Conservation (phyloP, 2,113 vertebrate genomes). For the Mugil cephalus region DNA sequence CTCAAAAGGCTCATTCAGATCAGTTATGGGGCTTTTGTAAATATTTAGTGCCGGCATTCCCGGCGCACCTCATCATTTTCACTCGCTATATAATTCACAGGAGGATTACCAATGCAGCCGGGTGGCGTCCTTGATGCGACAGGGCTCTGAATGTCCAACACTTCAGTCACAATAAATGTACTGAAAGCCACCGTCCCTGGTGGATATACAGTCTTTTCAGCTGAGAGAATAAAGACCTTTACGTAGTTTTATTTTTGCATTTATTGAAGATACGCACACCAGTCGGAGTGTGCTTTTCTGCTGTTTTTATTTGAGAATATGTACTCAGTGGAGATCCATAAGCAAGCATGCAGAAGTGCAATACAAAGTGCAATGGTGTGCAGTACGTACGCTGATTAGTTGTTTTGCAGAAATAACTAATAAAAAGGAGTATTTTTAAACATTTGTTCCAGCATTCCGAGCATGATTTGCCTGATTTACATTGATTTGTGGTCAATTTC, state of each 20-base stretch:
- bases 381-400: no score
- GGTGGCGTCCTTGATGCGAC: conserved; percentile 59
- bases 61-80: conserved; percentile 50
- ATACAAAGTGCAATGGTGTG: no score
- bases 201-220: conserved; percentile 9
- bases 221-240: conserved; percentile 1
- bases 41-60: conserved; percentile 72
- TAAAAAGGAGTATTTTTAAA: background rate
- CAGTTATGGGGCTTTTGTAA: conserved; percentile 76
- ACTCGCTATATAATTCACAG: conserved; percentile 57
- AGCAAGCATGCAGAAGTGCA: background rate
- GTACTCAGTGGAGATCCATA: background rate
- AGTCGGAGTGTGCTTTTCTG: background rate
- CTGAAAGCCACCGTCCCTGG: background rate
- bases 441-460: no score
- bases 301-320: conserved; percentile 3
- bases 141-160: conserved; percentile 9
- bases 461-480: no score
- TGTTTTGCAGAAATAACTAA: no score
- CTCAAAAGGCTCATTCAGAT: conserved; percentile 74
- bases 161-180: conserved; percentile 25
- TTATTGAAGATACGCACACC: background rate
- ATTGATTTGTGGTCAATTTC: background rate
- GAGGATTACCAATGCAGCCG: conserved; percentile 43
- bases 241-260: background rate